phyloP scores from a whole-genome alignment of 2,797 vertebrate species.

The Ceryle rudis region DNA sequence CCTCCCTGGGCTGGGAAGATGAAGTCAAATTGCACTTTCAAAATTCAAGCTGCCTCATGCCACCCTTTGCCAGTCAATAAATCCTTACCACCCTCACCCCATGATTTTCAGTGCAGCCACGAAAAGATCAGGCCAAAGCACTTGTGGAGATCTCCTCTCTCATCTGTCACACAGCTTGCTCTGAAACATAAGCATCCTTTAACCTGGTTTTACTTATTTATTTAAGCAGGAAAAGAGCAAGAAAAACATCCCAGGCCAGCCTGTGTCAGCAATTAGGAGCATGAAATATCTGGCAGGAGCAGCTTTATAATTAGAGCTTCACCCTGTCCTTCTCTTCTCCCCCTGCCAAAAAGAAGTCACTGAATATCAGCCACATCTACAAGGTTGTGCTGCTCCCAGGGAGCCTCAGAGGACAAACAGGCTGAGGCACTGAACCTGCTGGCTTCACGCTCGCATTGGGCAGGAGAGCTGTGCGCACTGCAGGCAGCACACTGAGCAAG shows the following conservation, averaged over 20 bases:
- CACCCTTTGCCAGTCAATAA: not conserved
- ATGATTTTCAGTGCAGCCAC: not conserved
- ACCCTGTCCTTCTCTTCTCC: not conserved
- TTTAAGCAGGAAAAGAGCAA: not conserved
- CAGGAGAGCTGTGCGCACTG: not conserved
- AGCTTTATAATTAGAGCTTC: not conserved
- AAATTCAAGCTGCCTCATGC: not conserved
- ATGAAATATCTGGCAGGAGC: not conserved
- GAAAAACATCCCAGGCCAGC: not conserved
- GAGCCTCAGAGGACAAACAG: accelerated
- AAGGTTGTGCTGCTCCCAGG: not conserved
- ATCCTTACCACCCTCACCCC: not conserved
- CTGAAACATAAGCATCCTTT: not conserved
- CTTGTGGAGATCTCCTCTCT: not conserved
- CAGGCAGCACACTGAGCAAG: not conserved
- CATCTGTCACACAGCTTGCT: not conserved
- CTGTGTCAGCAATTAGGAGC: conserved; percentile 35
- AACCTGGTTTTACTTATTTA: not conserved
- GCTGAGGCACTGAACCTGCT: not conserved
- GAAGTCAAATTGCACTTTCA: not conserved
- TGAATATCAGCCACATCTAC: accelerated
- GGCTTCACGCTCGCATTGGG: accelerated
- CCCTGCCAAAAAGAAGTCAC: not conserved
- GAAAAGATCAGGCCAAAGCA: not conserved
- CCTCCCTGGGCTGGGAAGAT: not conserved